Percentiles rank a stretch among this genome's conserved stretches.
These are phyloP conservation scores for Cepaea hortensis DNA, from an alignment of 2,888 invertebrate species.

Conservation along the genomic window DNA sequence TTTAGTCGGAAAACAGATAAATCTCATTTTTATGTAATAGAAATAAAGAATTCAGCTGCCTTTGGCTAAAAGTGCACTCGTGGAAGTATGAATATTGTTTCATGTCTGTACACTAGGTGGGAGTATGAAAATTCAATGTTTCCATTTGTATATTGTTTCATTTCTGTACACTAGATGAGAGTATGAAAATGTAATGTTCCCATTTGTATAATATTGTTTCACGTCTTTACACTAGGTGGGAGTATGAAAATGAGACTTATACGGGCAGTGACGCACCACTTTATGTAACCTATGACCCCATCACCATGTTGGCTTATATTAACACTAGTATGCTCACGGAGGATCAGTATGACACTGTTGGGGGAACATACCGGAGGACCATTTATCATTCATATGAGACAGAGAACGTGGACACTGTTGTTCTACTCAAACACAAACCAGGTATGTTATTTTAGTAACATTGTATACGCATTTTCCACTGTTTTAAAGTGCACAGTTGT, in stretches of 20 bases:
- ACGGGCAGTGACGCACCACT: constrained; percentile 21
- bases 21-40: too few species aligned
- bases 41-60: too few species aligned
- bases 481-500: too few species aligned
- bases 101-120: too few species aligned
- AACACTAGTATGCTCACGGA: constrained; percentile 49
- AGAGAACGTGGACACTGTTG: constrained; percentile 13
- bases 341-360: constrained; percentile 41
- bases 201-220: too few species aligned
- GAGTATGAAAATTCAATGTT: too few species aligned
- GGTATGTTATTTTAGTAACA: neutral
- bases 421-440: constrained; percentile 23
- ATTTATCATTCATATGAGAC: constrained; percentile 43
- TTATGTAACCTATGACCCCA: constrained; percentile 39
- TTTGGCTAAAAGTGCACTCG: too few species aligned
- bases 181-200: constrained; percentile 37
- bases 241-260: constrained; percentile 48
- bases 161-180: constrained; percentile 36
- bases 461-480: too few species aligned
- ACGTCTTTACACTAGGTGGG: constrained; percentile 33
- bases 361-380: constrained; percentile 44
- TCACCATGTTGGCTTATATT: constrained; percentile 46
- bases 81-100: too few species aligned
- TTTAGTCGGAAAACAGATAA: too few species aligned
- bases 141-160: too few species aligned